Base-by-base conservation (phyloP, 2,888 invertebrate species). In the Tethea ocularis region DNA sequence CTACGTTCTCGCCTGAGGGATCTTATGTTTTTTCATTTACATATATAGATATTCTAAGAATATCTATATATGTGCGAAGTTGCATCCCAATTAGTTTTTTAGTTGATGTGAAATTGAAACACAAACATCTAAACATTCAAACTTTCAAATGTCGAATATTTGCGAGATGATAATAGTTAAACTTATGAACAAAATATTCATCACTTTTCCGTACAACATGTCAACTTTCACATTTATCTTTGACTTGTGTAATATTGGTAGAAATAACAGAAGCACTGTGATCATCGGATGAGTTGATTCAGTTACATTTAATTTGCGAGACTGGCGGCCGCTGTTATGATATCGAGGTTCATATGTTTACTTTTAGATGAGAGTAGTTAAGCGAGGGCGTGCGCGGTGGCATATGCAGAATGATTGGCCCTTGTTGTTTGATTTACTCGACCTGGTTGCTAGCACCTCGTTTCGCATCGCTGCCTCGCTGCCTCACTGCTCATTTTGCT, bases 401-500 rank as follows among this genome's bases (percentile, higher is more conserved):
- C 77, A 76, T 75, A 79, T 80, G 77, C 74, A 78, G 72, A 81
- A 75, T 78, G 78, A 84, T 86, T 86, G 86, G 75, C 72, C 77
- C 78, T 72, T 83, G 87, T 84, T 88, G 84, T 89, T 89, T 89
- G 89, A 89, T 89, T 86, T 84, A 72, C 76, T 70, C 83, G 83
- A 78, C 83, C 86, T 84, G 84, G 77, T 79, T 78, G 75, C 71
- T 67, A 59, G 67, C 73, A 69, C 75, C 68, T 71, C 72, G 72
- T 83, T 86, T 74, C 83, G 69, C 82, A 78, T 79, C 79, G 76
- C 64, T 70, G 70, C 71, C 58, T 65, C 61, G 56, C 67, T 73
- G 74, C 67, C 52, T 69, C 61, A 56, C 64, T 62, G 62, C 60
- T 69, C 71, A 57, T 63, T 69, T 61, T 60, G 60, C 66, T 60